Evolutionary conservation across 2,797 vertebrate genomes (phyloP), one percentile per base, ranked within the genome.

Genomic region (Cynodonichthys magdalenae): DNA sequence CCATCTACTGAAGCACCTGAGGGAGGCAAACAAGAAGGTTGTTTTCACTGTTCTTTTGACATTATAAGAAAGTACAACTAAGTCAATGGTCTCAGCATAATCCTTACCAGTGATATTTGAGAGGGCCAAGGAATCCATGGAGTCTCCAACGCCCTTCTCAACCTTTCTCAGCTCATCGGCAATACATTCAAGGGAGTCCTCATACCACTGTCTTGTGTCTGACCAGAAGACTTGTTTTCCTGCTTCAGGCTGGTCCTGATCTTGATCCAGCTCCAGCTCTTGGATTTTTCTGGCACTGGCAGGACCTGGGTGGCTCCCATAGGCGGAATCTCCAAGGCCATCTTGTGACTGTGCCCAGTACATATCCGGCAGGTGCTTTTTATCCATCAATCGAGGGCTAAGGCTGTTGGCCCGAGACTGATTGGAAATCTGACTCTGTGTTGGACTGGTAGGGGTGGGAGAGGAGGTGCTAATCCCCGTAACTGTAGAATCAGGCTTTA

Each of bases 301-400:
- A 29, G 96, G 96, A 6, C 97, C 97, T 6, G 97, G 96, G 75
- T 99, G 97, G 87, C 97, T 98, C 27, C 96, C 96, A 0, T 99
- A 98, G 0, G 97, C 96, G 8, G 97, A 99, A 81, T 99, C 97
- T 15, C 96, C 97, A 69, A 99, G 86, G 3, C 96, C 96, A 4
- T 99, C 96, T 77, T 99, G 97, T 2, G 96, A 98, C 80, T 98
- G 96, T 19, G 96, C 92, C 97, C 96, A 99, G 64, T 96, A 97
- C 94, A 96, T 95, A 84, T 98, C 95, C 55, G 95, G 92, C 1
- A 97, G 94, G 78, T 96, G 94, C 73, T 96, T 97, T 89, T 96
- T 97, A 84, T 93, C 96, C 57, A 95, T 95, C 52, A 97, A 84
- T 84, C 95, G 87, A 28, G 89, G 88, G 53, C 88, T 87, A 27